A percentile compares a stretch with the other conserved stretches of the same genome.
These are phyloP conservation scores for Rotaria macrura DNA, from an alignment of 2,888 invertebrate species.

Conservation along the genomic window DNA sequence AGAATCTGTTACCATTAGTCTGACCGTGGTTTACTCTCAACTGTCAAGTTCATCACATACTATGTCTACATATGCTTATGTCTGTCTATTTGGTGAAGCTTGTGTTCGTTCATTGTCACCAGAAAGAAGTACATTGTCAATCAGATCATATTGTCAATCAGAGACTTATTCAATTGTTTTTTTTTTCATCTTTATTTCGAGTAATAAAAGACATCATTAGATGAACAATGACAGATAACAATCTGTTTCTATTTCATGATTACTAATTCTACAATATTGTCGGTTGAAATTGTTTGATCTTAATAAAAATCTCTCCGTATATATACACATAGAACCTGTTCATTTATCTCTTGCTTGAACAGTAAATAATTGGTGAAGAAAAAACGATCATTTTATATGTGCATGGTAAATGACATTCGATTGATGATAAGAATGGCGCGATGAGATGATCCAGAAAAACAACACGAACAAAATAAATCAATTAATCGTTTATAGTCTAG, in stretches of 20 bases:
- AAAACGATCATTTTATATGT: not conserved
- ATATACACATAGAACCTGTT: not conserved
- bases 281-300: not conserved
- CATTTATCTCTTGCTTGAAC: not conserved
- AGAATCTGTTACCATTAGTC: not conserved
- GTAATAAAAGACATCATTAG: not conserved
- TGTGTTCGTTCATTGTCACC: not conserved
- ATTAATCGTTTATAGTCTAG: slow-evolving; percentile 10
- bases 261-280: not conserved
- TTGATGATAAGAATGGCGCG: no score
- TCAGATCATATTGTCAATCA: not conserved
- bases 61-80: not conserved
- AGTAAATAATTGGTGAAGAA: not conserved
- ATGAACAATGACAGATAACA: not conserved
- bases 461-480: slow-evolving; percentile 8
- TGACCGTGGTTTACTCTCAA: not conserved
- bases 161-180: not conserved
- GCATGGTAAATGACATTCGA: no score
- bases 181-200: not conserved
- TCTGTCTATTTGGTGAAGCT: not conserved
- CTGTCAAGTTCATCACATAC: not conserved
- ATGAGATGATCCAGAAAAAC: not conserved
- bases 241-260: not conserved
- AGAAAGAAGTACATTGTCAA: not conserved
- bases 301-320: not conserved